phyloP scores from a whole-genome alignment of 92 coral and sea anemone species.

The Epizoanthus stellaris region DNA sequence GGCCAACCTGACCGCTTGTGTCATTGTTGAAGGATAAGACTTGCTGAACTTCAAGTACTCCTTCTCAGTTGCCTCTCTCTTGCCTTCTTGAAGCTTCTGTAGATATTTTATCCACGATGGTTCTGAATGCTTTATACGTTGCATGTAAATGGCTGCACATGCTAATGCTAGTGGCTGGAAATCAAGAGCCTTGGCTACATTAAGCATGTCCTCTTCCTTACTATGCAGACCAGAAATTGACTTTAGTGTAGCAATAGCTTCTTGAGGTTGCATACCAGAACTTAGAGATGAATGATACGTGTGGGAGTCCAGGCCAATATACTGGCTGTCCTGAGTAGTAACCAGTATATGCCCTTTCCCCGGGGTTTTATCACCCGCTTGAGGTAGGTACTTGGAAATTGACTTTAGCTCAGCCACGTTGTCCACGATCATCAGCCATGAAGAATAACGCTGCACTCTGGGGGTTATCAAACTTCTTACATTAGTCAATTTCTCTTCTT shows the following conservation, averaged over 20 bases:
- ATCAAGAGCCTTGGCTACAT: neutral
- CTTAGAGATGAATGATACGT: conserved; percentile 12
- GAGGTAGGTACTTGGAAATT: no score
- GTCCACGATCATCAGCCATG: no score
- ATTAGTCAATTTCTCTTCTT: no score
- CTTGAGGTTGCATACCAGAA: neutral
- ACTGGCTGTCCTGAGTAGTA: conserved; percentile 34
- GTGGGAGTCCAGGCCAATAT: conserved; percentile 4
- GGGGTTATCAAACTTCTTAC: no score
- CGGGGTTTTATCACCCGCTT: no score
- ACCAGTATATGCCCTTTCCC: neutral
- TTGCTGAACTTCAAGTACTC: neutral
- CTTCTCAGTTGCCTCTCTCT: conserved; percentile 17
- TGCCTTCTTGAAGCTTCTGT: conserved; percentile 26
- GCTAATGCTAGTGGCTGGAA: no score
- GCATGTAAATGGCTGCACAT: no score
- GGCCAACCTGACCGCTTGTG: conserved; percentile 32
- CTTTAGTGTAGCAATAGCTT: neutral
- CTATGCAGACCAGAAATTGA: neutral
- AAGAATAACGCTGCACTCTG: no score
- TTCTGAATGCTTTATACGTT: no score
- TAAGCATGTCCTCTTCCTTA: conserved; percentile 4
- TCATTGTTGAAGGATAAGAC: conserved; percentile 38
- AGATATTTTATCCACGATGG: conserved; percentile 22
- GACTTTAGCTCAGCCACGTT: no score